Evolutionary conservation across 2,888 invertebrate genomes (phyloP).

Genomic region (Arge pagana): DNA sequence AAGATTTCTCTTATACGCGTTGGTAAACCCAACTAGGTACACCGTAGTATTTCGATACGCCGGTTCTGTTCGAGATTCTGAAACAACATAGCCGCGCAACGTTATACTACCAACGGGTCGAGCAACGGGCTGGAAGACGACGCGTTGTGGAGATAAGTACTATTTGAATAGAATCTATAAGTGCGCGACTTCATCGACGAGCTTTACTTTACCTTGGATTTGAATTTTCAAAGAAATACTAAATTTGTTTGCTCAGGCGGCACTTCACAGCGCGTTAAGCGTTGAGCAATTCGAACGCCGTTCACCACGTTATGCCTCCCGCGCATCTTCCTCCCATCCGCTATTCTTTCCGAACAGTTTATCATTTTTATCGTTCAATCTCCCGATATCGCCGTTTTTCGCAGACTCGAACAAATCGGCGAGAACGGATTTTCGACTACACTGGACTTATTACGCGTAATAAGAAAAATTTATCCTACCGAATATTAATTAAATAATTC

Average conservation of each 20-base stretch:
- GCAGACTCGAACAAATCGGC: neutral
- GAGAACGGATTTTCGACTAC: too few relatives aligned
- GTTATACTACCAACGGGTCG: neutral
- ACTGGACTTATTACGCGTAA: too few relatives aligned
- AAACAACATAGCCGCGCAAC: slow-evolving; percentile 42
- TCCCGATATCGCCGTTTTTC: neutral
- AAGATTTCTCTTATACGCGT: too few relatives aligned
- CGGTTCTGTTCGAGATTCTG: slow-evolving; percentile 43
- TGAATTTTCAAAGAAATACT: slow-evolving; percentile 3
- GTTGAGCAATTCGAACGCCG: slow-evolving; percentile 1
- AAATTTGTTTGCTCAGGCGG: slow-evolving; percentile 16
- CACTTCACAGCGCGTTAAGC: slow-evolving; percentile 5
- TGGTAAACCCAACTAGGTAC: too few relatives aligned
- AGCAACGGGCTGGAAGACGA: neutral
- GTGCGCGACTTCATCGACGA: neutral
- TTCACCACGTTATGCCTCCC: neutral
- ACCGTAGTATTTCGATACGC: too few relatives aligned
- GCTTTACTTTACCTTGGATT: slow-evolving; percentile 6
- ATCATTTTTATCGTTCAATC: neutral
- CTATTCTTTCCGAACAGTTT: neutral
- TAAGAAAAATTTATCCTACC: too few relatives aligned
- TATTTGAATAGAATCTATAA: too few relatives aligned
- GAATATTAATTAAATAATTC: too few relatives aligned
- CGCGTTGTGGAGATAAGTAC: too few relatives aligned
- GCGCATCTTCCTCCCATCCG: neutral